Evolutionary conservation across 92 coral and sea anemone genomes (phyloP), one percentile per base, ranked within the genome.

Genomic region (Epizoanthus ramosus): DNA sequence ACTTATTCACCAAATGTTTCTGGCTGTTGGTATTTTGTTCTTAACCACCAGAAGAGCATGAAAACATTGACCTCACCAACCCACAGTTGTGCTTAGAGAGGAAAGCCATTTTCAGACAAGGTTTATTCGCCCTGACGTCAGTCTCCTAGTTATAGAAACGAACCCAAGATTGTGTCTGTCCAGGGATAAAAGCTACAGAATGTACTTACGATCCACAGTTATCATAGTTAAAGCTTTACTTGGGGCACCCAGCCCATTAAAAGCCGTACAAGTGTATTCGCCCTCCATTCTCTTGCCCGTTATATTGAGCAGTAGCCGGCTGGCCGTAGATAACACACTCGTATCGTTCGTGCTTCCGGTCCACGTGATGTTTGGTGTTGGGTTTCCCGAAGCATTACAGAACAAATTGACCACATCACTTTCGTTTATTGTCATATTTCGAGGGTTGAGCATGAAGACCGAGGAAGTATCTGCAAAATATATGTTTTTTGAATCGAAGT

Each of bases 331-430:
- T 9, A 71, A 13, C 10, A 71, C 39, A n/a, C 8, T 9, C 0
- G 75, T 71, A 19, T 23, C 33, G 22, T 71, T 71, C 58, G 17
- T 8, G 56, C 35, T 43, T 17, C 75, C 9, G n/a, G 13, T 22
- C 75, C 75, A 71, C 3, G 57, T 71, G 31, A 71, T 47, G 31
- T 45, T 19, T 17, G 75, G 58, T 45, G 28, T 25, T 18, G 75
- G 75, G n/a, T 71, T 71, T 43, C 75, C 75, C 5, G 75, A n/a
- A 47, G 75, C 58, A 4, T 71, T 71, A 17, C 57, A 71, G 13
- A 12, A n/a, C 25, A 71, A 24, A 13, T 33, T 41, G 5, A 71
- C 75, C 35, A 71, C n/a, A 71, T 17, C 57, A 56, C 75, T 43
- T 45, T 71, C 75, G 50, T 71, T 71, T 17, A 21, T 35, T 15